phyloP scores from a whole-genome alignment of 2,888 invertebrate genomes.

The Coelogynopora nodosa region DNA sequence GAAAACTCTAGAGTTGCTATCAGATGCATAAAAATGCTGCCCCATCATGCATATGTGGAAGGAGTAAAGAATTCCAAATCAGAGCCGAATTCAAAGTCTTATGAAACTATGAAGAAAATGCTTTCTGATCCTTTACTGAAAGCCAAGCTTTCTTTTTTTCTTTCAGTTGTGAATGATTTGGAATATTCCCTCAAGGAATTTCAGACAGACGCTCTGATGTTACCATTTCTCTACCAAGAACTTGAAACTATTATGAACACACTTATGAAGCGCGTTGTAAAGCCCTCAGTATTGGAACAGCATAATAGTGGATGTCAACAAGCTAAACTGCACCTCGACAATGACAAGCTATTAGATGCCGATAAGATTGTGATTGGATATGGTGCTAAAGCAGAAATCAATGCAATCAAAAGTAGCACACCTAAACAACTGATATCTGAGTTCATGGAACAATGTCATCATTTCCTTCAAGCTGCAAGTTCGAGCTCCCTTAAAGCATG shows the following conservation, averaged over 20 bases:
- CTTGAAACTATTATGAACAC: not conserved
- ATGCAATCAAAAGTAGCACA: not conserved
- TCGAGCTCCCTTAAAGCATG: not conserved
- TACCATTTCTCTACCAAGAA: slow-evolving; percentile 21
- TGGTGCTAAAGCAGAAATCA: not conserved
- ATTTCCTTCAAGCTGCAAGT: not conserved
- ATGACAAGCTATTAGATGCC: not conserved
- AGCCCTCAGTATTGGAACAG: not conserved
- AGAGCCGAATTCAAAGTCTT: not conserved
- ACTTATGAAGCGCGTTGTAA: slow-evolving; percentile 22
- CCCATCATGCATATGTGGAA: slow-evolving; percentile 14
- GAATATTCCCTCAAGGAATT: not conserved
- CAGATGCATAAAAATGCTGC: slow-evolving; percentile 18
- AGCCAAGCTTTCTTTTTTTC: slow-evolving; percentile 10
- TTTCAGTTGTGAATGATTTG: slow-evolving; percentile 17
- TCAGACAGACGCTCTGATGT: slow-evolving; percentile 14
- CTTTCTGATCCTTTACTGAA: slow-evolving; percentile 18
- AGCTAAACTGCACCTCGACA: slow-evolving; percentile 3
- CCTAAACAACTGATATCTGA: not conserved
- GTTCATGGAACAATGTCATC: not conserved
- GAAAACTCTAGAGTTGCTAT: slow-evolving; percentile 19
- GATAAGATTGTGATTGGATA: not conserved
- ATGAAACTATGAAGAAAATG: slow-evolving; percentile 3
- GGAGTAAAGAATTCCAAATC: not conserved
- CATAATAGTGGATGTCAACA: not conserved